phyloP scores from a whole-genome alignment of 2,113 vertebrate genomes.

The Passer montanus region DNA sequence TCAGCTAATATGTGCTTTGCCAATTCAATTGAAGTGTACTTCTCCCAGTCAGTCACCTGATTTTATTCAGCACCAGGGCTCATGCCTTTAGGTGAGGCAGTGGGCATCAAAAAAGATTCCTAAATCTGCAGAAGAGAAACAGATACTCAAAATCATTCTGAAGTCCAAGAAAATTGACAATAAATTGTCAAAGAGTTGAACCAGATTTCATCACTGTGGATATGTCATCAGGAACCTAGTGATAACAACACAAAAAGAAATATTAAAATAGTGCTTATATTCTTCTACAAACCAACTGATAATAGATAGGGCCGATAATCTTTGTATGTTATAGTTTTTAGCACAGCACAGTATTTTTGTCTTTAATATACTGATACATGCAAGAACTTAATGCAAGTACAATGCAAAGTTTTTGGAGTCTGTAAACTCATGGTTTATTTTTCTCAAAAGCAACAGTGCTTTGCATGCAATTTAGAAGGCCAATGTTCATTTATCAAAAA shows the following conservation, averaged over 20 bases:
- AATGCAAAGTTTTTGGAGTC: not conserved
- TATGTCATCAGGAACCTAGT: not conserved
- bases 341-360: not conserved
- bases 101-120: not conserved
- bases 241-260: not conserved
- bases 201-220: not conserved
- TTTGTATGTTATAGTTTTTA: not conserved
- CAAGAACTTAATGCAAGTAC: not conserved
- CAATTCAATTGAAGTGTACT: not conserved
- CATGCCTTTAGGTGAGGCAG: not conserved
- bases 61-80: not conserved
- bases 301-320: not conserved
- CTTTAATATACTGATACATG: not conserved
- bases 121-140: not conserved
- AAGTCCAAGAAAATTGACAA: not conserved
- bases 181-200: not conserved
- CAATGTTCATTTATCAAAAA: not conserved
- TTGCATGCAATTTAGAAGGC: not conserved
- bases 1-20: not conserved
- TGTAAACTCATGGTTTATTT: not conserved
- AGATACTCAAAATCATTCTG: not conserved
- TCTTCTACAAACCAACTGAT: not conserved
- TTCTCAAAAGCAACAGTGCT: not conserved
- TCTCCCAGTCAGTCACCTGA: not conserved
- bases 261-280: not conserved